phyloP scores from a whole-genome alignment of 2,888 invertebrate genomes.

The Lysandra bellargus region DNA sequence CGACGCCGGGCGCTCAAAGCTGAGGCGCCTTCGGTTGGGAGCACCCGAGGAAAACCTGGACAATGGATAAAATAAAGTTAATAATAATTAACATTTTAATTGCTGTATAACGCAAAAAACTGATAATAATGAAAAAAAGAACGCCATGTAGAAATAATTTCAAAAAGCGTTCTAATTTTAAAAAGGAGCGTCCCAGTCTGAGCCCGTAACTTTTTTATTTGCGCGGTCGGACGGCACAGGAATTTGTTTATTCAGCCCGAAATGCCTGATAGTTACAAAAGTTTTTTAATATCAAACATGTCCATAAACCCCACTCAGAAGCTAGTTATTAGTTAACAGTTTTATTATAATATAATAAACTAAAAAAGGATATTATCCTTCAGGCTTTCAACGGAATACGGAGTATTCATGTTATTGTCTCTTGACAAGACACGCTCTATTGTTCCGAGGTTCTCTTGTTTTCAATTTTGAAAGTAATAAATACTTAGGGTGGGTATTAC shows the following conservation, averaged over 20 bases:
- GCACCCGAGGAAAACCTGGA: slow-evolving; percentile 85
- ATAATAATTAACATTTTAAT: neutral
- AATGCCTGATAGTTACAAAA: neutral
- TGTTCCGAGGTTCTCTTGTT: too few species aligned
- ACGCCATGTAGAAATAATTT: neutral
- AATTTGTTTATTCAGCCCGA: neutral
- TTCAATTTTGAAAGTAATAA: too few species aligned
- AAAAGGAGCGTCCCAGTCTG: too few species aligned
- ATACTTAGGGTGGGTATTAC: too few species aligned
- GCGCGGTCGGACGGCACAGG: neutral
- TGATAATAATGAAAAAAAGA: neutral
- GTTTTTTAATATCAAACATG: neutral
- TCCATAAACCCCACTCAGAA: neutral
- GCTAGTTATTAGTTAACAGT: neutral
- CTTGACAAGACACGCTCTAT: too few species aligned
- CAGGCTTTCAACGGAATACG: neutral
- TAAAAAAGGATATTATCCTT: too few species aligned
- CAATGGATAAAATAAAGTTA: neutral
- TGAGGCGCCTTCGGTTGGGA: slow-evolving; percentile 85
- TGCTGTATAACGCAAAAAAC: neutral
- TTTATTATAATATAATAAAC: too few species aligned
- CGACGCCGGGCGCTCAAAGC: slow-evolving; percentile 78
- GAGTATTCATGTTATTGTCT: too few species aligned
- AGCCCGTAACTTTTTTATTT: neutral
- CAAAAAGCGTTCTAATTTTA: too few species aligned